These are phyloP conservation scores for Synanthedon myopaeformis DNA, from an alignment of 2,888 invertebrate species.

Conservation along the genomic window DNA sequence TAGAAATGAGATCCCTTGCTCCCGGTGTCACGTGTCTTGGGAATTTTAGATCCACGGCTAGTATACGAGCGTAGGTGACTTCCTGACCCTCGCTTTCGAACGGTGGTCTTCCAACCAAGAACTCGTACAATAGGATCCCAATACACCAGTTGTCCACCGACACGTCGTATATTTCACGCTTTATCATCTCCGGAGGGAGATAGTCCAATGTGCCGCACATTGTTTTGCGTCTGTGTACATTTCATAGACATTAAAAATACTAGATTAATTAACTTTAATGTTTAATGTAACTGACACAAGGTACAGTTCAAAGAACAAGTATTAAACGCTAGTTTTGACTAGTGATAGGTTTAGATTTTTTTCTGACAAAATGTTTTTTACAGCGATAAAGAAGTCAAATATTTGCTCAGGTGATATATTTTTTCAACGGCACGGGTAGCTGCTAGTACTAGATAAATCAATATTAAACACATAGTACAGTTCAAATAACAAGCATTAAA, in stretches of 20 bases:
- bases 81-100: slow-evolving; percentile 84
- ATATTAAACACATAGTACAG: no score
- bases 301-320: no score
- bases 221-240: slow-evolving; percentile 90
- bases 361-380: no score
- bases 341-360: no score
- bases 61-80: slow-evolving; percentile 80
- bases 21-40: slow-evolving; percentile 75
- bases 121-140: slow-evolving; percentile 92
- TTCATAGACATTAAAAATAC: slow-evolving; percentile 82
- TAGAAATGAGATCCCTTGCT: slow-evolving; percentile 82
- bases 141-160: slow-evolving; percentile 94
- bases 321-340: no score
- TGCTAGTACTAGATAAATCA: no score
- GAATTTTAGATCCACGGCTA: slow-evolving; percentile 73
- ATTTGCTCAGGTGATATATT: no score
- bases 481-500: no score
- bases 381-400: no score
- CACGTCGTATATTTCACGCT: slow-evolving; percentile 82
- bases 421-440: no score
- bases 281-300: no score
- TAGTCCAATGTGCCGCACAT: slow-evolving; percentile 97
- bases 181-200: slow-evolving; percentile 96
- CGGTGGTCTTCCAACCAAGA: slow-evolving; percentile 91
- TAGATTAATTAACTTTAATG: no score